These are phyloP conservation scores for Falco peregrinus DNA, from an alignment of 2,797 vertebrate genomes.

Conservation along the genomic window DNA sequence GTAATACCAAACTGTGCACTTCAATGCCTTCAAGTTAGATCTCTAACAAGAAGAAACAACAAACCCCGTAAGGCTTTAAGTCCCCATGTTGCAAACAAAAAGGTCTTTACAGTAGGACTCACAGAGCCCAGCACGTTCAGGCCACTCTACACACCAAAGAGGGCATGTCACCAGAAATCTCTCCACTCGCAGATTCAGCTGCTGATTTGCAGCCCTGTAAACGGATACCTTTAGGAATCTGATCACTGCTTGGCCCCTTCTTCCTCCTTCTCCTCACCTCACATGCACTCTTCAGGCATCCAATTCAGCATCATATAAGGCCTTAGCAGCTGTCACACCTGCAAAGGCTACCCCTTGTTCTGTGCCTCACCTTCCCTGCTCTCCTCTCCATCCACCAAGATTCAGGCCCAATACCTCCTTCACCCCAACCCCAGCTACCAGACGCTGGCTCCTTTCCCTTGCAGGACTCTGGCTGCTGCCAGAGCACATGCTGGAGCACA, in stretches of 20 bases:
- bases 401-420: rapidly evolving
- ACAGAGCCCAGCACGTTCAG: not conserved
- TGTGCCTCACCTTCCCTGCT: not conserved
- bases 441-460: rapidly evolving
- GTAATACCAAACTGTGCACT: not conserved
- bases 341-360: not conserved
- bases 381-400: not conserved
- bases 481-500: not conserved
- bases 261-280: not conserved
- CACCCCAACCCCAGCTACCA: not conserved
- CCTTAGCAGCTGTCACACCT: not conserved
- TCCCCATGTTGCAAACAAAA: not conserved
- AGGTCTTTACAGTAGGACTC: not conserved
- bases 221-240: not conserved
- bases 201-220: not conserved
- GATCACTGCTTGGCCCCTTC: not conserved
- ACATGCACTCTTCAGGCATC: not conserved
- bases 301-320: rapidly evolving
- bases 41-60: not conserved
- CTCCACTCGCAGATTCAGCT: not conserved
- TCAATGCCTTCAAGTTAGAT: not conserved
- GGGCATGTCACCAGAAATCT: not conserved
- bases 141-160: not conserved
- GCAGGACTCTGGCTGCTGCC: not conserved
- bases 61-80: not conserved